These are phyloP conservation scores for Acleris cristana DNA, from an alignment of 2,888 invertebrate genomes.

Conservation along the genomic window DNA sequence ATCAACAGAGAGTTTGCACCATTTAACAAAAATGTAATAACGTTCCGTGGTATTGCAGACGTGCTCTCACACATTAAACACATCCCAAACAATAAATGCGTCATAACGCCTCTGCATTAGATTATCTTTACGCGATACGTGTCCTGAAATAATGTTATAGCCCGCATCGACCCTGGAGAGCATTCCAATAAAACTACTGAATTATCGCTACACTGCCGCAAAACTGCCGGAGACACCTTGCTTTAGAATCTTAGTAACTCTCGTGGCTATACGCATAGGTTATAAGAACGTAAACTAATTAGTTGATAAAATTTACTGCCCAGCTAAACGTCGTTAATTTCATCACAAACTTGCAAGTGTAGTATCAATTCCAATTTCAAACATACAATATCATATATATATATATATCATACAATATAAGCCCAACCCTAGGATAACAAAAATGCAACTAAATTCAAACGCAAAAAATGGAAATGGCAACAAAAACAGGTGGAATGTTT, in stretches of 20 bases:
- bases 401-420: too few relatives aligned
- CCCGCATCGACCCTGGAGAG: constrained; percentile 53
- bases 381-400: too few relatives aligned
- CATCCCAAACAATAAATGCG: constrained; percentile 76
- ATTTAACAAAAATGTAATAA: constrained; percentile 29
- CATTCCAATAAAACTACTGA: constrained; percentile 63
- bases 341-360: too few relatives aligned
- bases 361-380: too few relatives aligned
- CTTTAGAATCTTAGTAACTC: constrained; percentile 35
- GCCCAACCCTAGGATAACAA: too few relatives aligned
- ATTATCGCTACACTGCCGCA: constrained; percentile 54
- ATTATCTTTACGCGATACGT: constrained; percentile 77
- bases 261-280: constrained; percentile 21
- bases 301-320: too few relatives aligned
- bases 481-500: constrained; percentile 2
- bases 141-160: constrained; percentile 78
- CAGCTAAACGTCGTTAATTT: too few relatives aligned
- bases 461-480: constrained; percentile 1
- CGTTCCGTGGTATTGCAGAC: constrained; percentile 47
- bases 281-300: not conserved
- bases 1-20: constrained; percentile 4
- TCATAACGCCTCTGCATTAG: constrained; percentile 75
- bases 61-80: constrained; percentile 56
- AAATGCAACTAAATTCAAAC: too few relatives aligned
- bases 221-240: constrained; percentile 38